These are phyloP conservation scores for Elegia similella DNA, from an alignment of 2,888 invertebrate genomes.

Conservation along the genomic window DNA sequence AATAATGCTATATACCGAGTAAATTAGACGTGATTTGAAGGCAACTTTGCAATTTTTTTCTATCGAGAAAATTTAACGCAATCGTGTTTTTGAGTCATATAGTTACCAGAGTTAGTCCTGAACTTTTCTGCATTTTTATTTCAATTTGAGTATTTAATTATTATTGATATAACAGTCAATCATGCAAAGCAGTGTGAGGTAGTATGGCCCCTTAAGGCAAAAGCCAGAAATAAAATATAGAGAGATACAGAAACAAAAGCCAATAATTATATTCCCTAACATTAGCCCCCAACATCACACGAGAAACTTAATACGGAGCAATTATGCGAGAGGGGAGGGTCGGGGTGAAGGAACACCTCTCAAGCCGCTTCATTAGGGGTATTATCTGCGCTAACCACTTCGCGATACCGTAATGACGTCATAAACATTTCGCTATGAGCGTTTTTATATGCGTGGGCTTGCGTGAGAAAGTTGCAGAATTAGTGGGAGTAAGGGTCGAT, in stretches of 20 bases:
- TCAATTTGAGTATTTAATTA: too few species aligned
- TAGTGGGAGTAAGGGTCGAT: not conserved
- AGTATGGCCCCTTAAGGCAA: too few species aligned
- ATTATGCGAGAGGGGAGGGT: slow-evolving; percentile 7
- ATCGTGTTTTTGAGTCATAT: too few species aligned
- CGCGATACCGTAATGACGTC: slow-evolving; percentile 17
- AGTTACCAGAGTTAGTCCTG: too few species aligned
- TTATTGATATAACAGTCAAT: too few species aligned
- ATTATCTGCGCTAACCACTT: slow-evolving; percentile 18
- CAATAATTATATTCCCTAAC: slow-evolving; percentile 3
- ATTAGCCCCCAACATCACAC: slow-evolving; percentile 11
- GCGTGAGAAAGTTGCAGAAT: slow-evolving; percentile 1
- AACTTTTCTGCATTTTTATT: too few species aligned
- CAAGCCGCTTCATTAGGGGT: slow-evolving; percentile 17
- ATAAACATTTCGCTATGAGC: slow-evolving; percentile 10
- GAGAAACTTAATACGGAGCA: slow-evolving; percentile 15
- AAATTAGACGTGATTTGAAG: too few species aligned
- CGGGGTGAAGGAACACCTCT: slow-evolving; percentile 3
- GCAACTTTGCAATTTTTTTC: too few species aligned
- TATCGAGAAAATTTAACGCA: too few species aligned
- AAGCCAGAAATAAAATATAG: not conserved
- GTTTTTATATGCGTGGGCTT: slow-evolving; percentile 3
- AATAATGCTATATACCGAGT: too few species aligned
- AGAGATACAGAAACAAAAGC: slow-evolving; percentile 9
- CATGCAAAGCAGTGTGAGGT: too few species aligned